Evolutionary conservation across 2,113 vertebrate species (phyloP), one percentile per base, ranked within the genome.

Genomic region (Lota lota): DNA sequence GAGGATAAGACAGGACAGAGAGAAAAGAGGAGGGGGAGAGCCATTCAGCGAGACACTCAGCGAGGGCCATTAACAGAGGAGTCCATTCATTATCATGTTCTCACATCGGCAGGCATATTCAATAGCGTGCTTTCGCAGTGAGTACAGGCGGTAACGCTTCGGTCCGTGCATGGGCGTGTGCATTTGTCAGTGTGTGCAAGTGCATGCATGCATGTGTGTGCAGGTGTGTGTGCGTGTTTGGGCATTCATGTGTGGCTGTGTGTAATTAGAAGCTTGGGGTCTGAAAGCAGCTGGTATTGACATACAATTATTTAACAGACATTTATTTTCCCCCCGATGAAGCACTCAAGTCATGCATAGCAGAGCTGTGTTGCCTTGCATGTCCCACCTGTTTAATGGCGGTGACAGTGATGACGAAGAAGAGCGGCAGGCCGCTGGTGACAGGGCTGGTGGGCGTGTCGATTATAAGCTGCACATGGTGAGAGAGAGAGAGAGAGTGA

Each of bases 321-420:
- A 3, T 28, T 28, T 28, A 28, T 28, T 24, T 28, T 5, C 28
- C 28, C 28, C 28, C 28, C 28, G 4, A 28, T 28, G 28, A 28
- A 3, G 28, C 28, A 28, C 28, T 28, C 4, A 28, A 5, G 28
- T 28, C 28, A 28, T 28, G 28, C 28, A 28, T 28, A 28, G 28
- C 28, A 28, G 4, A 28, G 28, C 28, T 63, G 60, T 60, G 68
- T 47, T 10, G 66, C 33, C 15, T 18, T 16, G 18, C 53, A 12
- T 17, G 20, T 65, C 73, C 68, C 85, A 99, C 97, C 96, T 99
- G 97, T 88, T 99, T 99, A 85, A 99, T 95, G 81, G 97, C 96
- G 5, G 97, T 99, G 86, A 99, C 97, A 0, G 94, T 97, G 85
- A 99, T 99, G 83, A 99, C 97, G 85, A 99, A 99, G 87, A 99